phyloP scores from a whole-genome alignment of 2,797 vertebrate species.

The Loriculus beryllinus region DNA sequence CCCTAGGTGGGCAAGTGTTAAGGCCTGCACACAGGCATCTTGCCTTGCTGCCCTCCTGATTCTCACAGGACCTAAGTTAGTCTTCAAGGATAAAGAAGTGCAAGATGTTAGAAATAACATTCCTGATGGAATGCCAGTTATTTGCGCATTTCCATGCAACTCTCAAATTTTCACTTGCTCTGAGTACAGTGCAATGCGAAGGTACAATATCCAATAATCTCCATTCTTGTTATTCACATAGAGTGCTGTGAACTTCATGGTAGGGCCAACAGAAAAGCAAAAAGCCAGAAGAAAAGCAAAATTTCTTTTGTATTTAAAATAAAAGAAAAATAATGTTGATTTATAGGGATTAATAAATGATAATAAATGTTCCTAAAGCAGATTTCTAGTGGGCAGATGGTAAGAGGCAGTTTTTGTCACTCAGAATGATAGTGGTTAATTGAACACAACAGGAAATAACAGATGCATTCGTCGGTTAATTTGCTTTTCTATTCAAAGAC shows the following conservation, averaged over 20 bases:
- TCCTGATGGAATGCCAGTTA: neutral
- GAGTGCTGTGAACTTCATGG: neutral
- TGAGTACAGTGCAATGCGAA: neutral
- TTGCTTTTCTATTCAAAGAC: constrained; percentile 8
- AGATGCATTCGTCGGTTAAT: constrained; percentile 36
- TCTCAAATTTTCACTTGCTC: neutral
- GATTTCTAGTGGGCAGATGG: constrained; percentile 58
- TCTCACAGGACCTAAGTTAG: neutral
- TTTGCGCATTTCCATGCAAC: neutral
- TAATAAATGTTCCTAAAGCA: constrained; percentile 7
- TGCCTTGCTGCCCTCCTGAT: neutral
- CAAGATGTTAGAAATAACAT: neutral
- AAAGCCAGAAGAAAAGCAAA: neutral
- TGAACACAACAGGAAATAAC: constrained; percentile 49
- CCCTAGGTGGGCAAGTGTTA: fast-evolving
- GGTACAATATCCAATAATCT: neutral
- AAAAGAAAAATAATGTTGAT: neutral
- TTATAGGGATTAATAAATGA: constrained; percentile 1
- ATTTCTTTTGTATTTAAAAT: neutral
- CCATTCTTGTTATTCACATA: neutral
- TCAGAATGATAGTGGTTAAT: constrained; percentile 30
- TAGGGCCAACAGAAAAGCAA: neutral
- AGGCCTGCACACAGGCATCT: neutral
- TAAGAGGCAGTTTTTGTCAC: constrained; percentile 38
- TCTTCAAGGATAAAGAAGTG: neutral